Conservation (phyloP, 2,888 invertebrate genomes). For the Sialis lutaria region DNA sequence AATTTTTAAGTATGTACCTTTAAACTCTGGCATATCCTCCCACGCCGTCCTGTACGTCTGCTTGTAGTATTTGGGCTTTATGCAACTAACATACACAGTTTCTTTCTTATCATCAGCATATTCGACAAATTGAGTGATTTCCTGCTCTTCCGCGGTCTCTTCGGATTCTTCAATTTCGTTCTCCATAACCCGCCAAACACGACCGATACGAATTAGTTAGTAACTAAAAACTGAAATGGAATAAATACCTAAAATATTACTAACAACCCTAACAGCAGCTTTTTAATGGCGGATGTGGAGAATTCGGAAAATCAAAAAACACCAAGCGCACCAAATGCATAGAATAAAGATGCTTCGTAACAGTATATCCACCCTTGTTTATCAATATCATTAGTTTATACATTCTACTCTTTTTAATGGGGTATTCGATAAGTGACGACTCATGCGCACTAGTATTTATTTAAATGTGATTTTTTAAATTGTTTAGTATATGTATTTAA, state of each 20-base stretch:
- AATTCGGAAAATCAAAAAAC: no score
- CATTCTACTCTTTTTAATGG: no score
- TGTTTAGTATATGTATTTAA: no score
- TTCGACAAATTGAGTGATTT: not conserved
- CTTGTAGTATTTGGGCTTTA: constrained; percentile 26
- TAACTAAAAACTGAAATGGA: constrained; percentile 4
- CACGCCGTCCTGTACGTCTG: constrained; percentile 38
- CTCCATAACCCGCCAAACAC: constrained; percentile 4
- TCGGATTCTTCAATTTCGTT: not conserved
- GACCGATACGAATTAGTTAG: constrained; percentile 1
- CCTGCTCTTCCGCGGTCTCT: not conserved
- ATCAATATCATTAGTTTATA: no score
- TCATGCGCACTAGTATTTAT: no score
- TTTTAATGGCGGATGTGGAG: no score
- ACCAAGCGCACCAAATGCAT: no score
- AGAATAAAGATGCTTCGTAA: no score
- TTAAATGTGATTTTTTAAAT: no score
- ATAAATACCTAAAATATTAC: constrained; percentile 2
- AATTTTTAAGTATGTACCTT: constrained; percentile 26
- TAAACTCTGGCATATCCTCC: constrained; percentile 39
- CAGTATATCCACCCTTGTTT: no score
- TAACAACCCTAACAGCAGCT: not conserved
- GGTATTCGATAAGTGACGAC: no score
- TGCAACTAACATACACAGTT: not conserved
- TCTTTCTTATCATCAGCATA: not conserved